Base-by-base conservation (phyloP, 2,888 invertebrate species). In the Anorthoa munda region DNA sequence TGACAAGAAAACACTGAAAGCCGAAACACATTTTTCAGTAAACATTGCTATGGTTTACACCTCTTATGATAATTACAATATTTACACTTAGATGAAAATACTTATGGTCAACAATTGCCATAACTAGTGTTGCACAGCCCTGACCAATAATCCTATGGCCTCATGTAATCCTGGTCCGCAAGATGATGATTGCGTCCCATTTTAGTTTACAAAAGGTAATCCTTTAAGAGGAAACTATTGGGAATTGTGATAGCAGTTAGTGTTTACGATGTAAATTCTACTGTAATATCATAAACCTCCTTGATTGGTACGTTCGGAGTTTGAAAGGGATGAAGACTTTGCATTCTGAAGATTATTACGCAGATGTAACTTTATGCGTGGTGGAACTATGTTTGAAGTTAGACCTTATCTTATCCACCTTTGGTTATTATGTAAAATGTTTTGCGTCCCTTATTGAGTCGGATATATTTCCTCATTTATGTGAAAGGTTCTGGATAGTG, bases 191-290 rank as follows among this genome's bases (percentile, higher is more conserved):
- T 96, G 95, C 95, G 93, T 87, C 95, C 95, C 93, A 92, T 95
- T 95, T 94, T 91, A 95, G 96, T 96, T 95, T 96, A 96, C 96
- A 95, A 96, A 96, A 96, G 95, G 96, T 96, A 96, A 96, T 95
- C 96, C 95, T 93, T 92, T 92, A 92, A 93, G 90, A 90, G 93
- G 89, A 95, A 95, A 95, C 96, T 96, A 95, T 96, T 92, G 92
- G 94, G 91, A 92, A 94, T 93, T 93, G 92, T 91, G 91, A 90
- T 91, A 94, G 89, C 92, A 92, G 91, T 93, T 94, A 93, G 91
- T 95, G 95, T 96, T 96, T 96, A 96, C 93, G 94, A 96, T 96
- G 96, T 95, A 96, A 96, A 96, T 96, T 94, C 86, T 81, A 86
- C 90, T 90, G 90, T 96, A 95, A 96, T 96, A 96, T 95, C 93